Percentiles rank a stretch among this genome's conserved stretches.
Conservation (phyloP, 2,113 vertebrate species). For the Calypte anna region DNA sequence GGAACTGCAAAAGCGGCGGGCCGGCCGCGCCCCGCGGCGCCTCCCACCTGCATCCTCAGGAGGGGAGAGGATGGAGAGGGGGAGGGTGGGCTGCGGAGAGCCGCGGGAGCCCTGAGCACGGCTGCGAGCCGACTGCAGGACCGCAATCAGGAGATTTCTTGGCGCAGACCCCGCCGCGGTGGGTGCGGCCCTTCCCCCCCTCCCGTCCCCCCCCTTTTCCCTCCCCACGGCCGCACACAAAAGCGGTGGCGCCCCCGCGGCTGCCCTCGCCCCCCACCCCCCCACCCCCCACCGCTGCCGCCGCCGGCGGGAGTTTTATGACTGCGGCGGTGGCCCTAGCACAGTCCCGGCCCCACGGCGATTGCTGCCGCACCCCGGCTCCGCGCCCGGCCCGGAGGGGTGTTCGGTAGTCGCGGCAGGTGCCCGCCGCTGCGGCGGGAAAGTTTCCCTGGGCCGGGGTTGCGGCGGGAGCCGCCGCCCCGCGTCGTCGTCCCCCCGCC, state of each 20-base stretch:
- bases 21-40: background rate
- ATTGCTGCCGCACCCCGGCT: background rate
- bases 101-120: constrained; percentile 19
- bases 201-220: background rate
- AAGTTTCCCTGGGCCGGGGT: background rate
- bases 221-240: background rate
- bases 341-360: background rate
- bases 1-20: background rate
- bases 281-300: background rate
- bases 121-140: background rate
- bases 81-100: background rate
- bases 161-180: background rate
- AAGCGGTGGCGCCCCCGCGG: background rate
- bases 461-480: background rate
- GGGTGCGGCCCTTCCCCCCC: background rate
- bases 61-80: background rate
- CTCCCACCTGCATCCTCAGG: constrained; percentile 22
- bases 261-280: background rate
- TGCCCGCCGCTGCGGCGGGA: background rate
- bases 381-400: background rate
- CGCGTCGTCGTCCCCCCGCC: too few relatives aligned
- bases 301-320: constrained; percentile 16
- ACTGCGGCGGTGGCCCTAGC: constrained; percentile 39
- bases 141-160: constrained; percentile 8
- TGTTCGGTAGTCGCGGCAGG: background rate